Base-by-base conservation (phyloP, 2,888 invertebrate genomes). In the Lepidocyrtinus sp. region DNA sequence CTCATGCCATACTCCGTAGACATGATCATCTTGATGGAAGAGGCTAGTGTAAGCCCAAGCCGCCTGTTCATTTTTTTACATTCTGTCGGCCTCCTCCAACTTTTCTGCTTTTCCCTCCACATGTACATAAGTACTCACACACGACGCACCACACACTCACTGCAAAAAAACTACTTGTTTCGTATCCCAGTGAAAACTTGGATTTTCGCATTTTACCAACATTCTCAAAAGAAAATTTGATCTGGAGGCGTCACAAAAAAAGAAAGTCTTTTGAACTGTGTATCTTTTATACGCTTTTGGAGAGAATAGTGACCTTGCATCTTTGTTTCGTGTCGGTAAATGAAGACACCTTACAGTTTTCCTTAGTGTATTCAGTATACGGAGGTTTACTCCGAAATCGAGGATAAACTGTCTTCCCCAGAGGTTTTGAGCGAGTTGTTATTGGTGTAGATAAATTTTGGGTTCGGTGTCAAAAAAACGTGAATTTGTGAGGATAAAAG, bases 121-220 rank as follows among this genome's bases (percentile, higher is more conserved):
- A 76, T 76, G 76, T 46, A 22, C 63, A 27, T 55, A 76, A 62
- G 76, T 76, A 64, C 55, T 76, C 76, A 64, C 76, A 76, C 70
- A 69, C 76, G 64, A 76, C 76, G 76, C 76, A 76, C 50, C 75
- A 55, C 59, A 59, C 59, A 59, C 59, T 59, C 59, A 21, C 21
- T 9, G 59, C n/a, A 59, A 21, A 59, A 59, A 59, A 59, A 59
- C 50, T 59, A 59, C 59, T 21, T 59, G 19, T 59, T 59, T 21
- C 15, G 17, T 50, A n/a, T n/a, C n/a, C n/a, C n/a, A 12, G 50
- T 2, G 50, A 50, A 50, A 2, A 7, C n/a, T n/a, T n/a, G n/a
- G n/a, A n/a, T 50, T 50, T 50, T 59, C n/a, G 59, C 21, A 36
- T 19, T 22, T 59, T 21, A 3, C 59, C 25, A 63, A 22, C 21